Conservation (phyloP, 2,888 invertebrate species). For the Agrotis ipsilon region DNA sequence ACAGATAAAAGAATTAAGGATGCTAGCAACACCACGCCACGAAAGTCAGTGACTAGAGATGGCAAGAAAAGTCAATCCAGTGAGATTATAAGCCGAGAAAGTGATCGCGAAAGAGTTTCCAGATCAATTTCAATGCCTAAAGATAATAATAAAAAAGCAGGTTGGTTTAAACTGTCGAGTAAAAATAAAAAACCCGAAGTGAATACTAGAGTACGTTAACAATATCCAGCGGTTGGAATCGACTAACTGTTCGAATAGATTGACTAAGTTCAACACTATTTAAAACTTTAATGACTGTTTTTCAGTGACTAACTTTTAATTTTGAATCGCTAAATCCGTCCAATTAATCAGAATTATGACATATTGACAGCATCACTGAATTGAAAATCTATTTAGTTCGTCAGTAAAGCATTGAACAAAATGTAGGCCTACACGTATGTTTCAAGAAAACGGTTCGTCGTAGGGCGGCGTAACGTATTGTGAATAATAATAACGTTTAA, state of each 20-base stretch:
- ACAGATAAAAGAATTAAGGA: constrained; percentile 84
- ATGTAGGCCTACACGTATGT: no score
- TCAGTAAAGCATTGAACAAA: no score
- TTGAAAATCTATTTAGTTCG: no score
- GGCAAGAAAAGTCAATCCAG: constrained; percentile 91
- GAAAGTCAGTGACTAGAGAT: constrained; percentile 83
- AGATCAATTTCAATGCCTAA: constrained; percentile 94
- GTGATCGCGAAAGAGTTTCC: constrained; percentile 88
- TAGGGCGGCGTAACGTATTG: no score
- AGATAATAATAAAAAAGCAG: constrained; percentile 93
- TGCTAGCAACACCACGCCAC: constrained; percentile 77
- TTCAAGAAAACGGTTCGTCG: no score
- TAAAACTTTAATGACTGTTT: constrained; percentile 6
- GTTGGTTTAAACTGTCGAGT: constrained; percentile 93
- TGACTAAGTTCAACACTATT: not conserved
- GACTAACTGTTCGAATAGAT: constrained; percentile 21
- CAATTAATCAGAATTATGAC: not conserved
- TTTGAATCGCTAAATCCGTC: not conserved
- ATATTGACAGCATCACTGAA: no score
- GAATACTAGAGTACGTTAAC: constrained; percentile 84
- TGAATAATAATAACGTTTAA: no score
- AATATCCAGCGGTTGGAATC: constrained; percentile 8
- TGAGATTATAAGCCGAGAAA: constrained; percentile 91
- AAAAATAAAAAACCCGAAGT: constrained; percentile 86
- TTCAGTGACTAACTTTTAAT: constrained; percentile 21